A percentile compares a stretch with the other conserved stretches of the same genome.
Evolutionary conservation across 2,113 vertebrate genomes (phyloP).

Genomic region (Tichodroma muraria): DNA sequence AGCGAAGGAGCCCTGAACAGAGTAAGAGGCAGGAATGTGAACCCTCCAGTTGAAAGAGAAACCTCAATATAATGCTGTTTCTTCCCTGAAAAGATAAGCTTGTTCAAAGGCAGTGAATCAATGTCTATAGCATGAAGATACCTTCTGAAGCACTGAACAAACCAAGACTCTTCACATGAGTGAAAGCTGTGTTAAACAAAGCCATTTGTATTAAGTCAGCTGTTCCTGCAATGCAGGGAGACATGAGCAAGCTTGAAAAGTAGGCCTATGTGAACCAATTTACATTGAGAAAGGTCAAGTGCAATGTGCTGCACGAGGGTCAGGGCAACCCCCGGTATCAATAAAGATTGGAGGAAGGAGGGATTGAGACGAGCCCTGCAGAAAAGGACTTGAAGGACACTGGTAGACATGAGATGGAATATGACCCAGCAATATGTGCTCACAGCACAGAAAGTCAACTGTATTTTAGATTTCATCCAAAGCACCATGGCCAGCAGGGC

Average conservation of each 20-base stretch:
- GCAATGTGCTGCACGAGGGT: neutral
- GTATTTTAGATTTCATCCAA: neutral
- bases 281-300: neutral
- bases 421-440: neutral
- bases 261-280: neutral
- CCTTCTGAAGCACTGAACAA: neutral
- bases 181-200: neutral
- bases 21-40: neutral
- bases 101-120: neutral
- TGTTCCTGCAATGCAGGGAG: neutral
- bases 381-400: neutral
- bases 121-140: neutral
- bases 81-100: neutral
- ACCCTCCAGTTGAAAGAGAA: neutral
- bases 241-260: neutral
- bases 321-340: neutral
- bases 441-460: neutral
- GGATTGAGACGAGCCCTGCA: neutral
- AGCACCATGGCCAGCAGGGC: fast-evolving
- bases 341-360: neutral
- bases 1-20: neutral
- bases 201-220: neutral
- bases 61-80: neutral
- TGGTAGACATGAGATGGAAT: neutral
- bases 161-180: neutral